Evolutionary conservation across 2,797 vertebrate genomes (phyloP).

Genomic region (Austrolebias charrua): DNA sequence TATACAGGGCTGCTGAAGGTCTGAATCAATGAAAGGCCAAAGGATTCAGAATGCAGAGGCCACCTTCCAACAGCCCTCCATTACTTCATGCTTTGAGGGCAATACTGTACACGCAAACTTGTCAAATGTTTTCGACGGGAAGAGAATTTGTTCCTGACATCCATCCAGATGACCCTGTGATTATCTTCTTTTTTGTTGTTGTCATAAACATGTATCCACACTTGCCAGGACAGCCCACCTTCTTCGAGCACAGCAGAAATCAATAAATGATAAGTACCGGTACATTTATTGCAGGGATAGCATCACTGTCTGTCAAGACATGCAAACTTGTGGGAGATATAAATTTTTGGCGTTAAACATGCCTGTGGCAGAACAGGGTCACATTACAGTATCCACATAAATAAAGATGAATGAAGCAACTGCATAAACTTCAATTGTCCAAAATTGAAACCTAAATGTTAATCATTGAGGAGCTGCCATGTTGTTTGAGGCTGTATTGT

Average conservation of each 20-base stretch:
- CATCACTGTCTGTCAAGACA: constrained; percentile 38
- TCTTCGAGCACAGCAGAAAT: constrained; percentile 35
- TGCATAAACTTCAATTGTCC: too few relatives aligned
- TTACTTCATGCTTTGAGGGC: constrained; percentile 34
- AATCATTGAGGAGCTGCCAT: too few relatives aligned
- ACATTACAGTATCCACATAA: background rate
- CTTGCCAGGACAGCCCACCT: constrained; percentile 28
- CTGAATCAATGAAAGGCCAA: constrained; percentile 59
- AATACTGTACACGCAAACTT: constrained; percentile 38
- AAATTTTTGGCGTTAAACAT: constrained; percentile 29
- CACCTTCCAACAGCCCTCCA: constrained; percentile 26
- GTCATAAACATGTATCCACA: constrained; percentile 16
- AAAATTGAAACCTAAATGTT: too few relatives aligned
- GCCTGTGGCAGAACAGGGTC: constrained; percentile 11
- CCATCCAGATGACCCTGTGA: constrained; percentile 6
- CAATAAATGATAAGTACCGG: constrained; percentile 51
- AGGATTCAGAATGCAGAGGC: constrained; percentile 56
- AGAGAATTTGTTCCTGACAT: constrained; percentile 18
- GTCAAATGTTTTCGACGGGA: constrained; percentile 27
- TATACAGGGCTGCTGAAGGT: constrained; percentile 58
- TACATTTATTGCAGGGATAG: constrained; percentile 49
- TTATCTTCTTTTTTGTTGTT: constrained; percentile 1
- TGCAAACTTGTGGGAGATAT: constrained; percentile 38
- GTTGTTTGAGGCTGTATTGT: too few relatives aligned
- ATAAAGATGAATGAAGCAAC: too few relatives aligned